A percentile compares a stretch with the other conserved stretches of the same genome.
Evolutionary conservation across 1,140 invertebrate species (phyloP).

Genomic region (Drosophila serrata): DNA sequence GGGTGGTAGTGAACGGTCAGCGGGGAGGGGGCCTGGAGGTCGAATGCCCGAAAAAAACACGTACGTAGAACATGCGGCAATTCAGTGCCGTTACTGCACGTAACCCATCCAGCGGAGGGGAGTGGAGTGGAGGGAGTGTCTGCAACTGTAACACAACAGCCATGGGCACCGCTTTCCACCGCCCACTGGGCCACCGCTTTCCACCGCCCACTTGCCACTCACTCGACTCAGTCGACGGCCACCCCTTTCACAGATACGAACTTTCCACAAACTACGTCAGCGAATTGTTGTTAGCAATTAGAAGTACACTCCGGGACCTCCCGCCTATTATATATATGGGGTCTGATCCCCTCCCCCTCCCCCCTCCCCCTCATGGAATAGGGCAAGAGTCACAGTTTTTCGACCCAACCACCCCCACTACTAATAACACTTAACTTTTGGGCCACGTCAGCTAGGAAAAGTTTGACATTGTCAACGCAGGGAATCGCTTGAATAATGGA

Average conservation of each 20-base stretch:
- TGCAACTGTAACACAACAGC: slow-evolving; percentile 5
- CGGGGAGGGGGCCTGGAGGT: background rate
- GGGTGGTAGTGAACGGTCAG: background rate
- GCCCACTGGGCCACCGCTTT: slow-evolving; percentile 3
- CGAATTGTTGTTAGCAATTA: slow-evolving; percentile 29
- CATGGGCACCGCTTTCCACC: slow-evolving; percentile 3
- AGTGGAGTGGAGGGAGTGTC: background rate
- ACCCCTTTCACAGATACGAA: slow-evolving; percentile 4
- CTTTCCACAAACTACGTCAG: slow-evolving; percentile 31
- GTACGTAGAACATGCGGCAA: slow-evolving; percentile 30
- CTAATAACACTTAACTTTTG: slow-evolving; percentile 24
- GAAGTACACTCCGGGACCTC: slow-evolving; percentile 2
- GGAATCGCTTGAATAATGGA: slow-evolving; percentile 31
- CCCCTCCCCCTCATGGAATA: too few species aligned
- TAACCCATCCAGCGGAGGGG: background rate
- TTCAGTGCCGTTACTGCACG: slow-evolving; percentile 33
- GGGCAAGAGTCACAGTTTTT: slow-evolving; percentile 2
- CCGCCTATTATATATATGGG: background rate
- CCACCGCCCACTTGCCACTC: background rate
- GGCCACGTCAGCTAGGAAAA: slow-evolving; percentile 38
- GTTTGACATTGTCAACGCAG: slow-evolving; percentile 28
- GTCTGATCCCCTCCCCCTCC: slow-evolving; percentile 4
- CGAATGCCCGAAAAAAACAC: slow-evolving; percentile 29
- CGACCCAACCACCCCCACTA: background rate
- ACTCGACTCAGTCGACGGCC: background rate